These are phyloP conservation scores for Agapetus fuscipes DNA, from an alignment of 2,888 invertebrate genomes.

Conservation along the genomic window DNA sequence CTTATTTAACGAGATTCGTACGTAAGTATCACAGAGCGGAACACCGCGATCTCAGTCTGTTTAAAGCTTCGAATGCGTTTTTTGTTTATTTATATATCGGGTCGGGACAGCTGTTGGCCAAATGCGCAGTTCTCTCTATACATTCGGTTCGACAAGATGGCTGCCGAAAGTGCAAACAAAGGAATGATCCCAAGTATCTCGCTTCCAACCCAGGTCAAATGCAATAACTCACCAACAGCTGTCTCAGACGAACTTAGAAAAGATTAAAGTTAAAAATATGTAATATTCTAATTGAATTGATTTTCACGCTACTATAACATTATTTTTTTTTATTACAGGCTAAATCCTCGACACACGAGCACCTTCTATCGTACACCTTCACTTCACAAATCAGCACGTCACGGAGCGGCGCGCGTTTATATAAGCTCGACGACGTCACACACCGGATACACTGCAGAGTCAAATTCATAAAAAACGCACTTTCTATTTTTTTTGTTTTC, in stretches of 20 bases:
- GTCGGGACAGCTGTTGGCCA: slow-evolving; percentile 16
- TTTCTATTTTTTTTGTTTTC: no score
- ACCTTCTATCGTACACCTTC: slow-evolving; percentile 1
- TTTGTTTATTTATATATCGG: slow-evolving; percentile 10
- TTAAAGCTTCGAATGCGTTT: slow-evolving; percentile 19
- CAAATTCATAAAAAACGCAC: no score
- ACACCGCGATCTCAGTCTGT: slow-evolving; percentile 17
- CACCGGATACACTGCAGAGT: no score
- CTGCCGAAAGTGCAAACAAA: slow-evolving; percentile 15
- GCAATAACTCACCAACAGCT: not conserved
- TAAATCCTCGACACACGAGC: no score
- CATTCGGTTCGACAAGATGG: slow-evolving; percentile 15
- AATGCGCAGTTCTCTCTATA: slow-evolving; percentile 10
- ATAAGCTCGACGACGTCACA: no score
- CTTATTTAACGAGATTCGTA: no score
- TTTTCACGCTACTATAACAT: no score
- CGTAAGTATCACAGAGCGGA: slow-evolving; percentile 18
- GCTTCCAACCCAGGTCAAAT: not conserved
- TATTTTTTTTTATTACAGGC: no score
- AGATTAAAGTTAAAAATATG: no score
- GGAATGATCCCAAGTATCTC: slow-evolving; percentile 7
- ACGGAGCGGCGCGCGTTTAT: no score
- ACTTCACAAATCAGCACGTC: slow-evolving; percentile 3
- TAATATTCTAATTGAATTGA: no score
- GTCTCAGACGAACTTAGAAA: not conserved